Conservation (phyloP, 2,113 vertebrate genomes). For the Phoxinus phoxinus region DNA sequence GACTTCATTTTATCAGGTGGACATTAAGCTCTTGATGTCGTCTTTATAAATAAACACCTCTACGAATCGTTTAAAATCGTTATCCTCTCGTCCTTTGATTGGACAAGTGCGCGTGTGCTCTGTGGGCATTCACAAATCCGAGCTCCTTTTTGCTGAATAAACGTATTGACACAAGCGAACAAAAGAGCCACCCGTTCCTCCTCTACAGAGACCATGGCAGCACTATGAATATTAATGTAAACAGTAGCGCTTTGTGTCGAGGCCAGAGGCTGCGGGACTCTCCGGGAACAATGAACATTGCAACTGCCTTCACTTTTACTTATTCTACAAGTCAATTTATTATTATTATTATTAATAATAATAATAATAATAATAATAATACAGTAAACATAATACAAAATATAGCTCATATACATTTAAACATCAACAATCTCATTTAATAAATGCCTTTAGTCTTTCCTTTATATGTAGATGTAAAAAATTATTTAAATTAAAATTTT, state of each 20-base stretch:
- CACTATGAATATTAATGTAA: slow-evolving; percentile 87
- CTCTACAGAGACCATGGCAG: slow-evolving; percentile 78
- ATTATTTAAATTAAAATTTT: no score
- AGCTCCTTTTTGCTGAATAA: slow-evolving; percentile 82
- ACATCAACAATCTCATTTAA: background rate
- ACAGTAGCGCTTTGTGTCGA: slow-evolving; percentile 83
- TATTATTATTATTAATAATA: background rate
- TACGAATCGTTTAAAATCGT: slow-evolving; percentile 47
- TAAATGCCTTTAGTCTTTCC: background rate
- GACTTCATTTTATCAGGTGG: background rate
- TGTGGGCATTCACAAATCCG: slow-evolving; percentile 73
- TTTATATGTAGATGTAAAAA: no score
- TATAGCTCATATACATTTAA: slow-evolving; percentile 2
- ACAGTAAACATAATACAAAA: slow-evolving; percentile 8
- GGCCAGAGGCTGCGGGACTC: slow-evolving; percentile 77
- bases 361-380: slow-evolving; percentile 39
- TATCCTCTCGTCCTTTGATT: slow-evolving; percentile 56
- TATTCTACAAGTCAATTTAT: slow-evolving; percentile 49
- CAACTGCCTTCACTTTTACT: slow-evolving; percentile 64
- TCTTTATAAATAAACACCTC: slow-evolving; percentile 20
- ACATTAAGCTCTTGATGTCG: slow-evolving; percentile 23
- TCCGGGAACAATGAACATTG: slow-evolving; percentile 79
- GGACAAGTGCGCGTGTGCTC: slow-evolving; percentile 68
- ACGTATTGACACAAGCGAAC: slow-evolving; percentile 82
- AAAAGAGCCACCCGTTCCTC: slow-evolving; percentile 87